Base-by-base conservation (phyloP, 2,888 invertebrate genomes). In the Leistus spinibarbis region DNA sequence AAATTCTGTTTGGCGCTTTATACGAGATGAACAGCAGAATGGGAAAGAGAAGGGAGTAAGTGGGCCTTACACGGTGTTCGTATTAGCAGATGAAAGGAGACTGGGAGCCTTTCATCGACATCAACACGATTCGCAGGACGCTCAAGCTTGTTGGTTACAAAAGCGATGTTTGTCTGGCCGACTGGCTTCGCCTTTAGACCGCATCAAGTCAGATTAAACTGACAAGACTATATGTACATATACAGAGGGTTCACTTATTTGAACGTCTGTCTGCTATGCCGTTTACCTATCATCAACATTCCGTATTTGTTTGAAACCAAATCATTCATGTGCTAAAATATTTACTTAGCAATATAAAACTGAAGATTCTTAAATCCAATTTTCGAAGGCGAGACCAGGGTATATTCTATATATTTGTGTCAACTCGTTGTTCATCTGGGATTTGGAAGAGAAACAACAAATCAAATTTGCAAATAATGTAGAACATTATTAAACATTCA, bases 71-170 rank as follows among this genome's bases (percentile, higher is more conserved):
- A 22, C 64, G 24, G 64, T 23, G 24, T 64, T 27, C 24, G 64
- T 64, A 23, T 23, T 22, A 64, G n/a, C 9, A 24, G 64, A 23
- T 23, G 64, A 13, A 23, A 64, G 24, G 64, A 64, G 20, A 16
- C 10, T 20, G 63, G 13, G 22, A n/a, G 2, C n/a, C 64, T 23
- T 64, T 23, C 22, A 23, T 20, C 24, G 64, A 64, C 64, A 64
- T 64, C 23, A 64, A 64, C 64, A 27, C 64, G 64, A 64, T 64
- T 23, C 64, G 13, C 40, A 40, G 40, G 40, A 64, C 13, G 60
- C n/a, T n/a, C n/a, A 16, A 23, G 24, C 9, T 23, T 64, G 13
- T 64, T 64, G 24, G 64, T 64, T n/a, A n/a, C n/a, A n/a, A n/a
- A n/a, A n/a, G n/a, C n/a, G n/a, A n/a, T n/a, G n/a, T n/a, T n/a